phyloP scores from a whole-genome alignment of 2,113 vertebrate species.

The Pollachius pollachius region DNA sequence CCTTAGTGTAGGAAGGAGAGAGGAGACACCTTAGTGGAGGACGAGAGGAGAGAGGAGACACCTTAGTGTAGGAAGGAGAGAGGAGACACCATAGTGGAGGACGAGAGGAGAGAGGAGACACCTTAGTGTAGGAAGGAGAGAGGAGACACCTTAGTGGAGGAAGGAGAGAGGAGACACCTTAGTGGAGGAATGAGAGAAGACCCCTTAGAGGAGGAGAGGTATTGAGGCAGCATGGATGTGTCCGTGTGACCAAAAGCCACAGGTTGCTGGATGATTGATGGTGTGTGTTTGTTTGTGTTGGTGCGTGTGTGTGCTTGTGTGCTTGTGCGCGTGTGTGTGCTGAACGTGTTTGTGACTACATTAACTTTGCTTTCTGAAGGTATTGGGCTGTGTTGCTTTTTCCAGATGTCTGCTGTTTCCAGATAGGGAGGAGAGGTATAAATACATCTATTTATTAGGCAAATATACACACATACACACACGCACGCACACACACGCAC shows the following conservation, averaged over 20 bases:
- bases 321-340: conserved; percentile 5
- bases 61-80: too few relatives aligned
- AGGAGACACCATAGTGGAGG: too few relatives aligned
- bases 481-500: not conserved
- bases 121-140: not conserved
- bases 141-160: not conserved
- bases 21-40: too few relatives aligned
- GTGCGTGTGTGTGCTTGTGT: conserved; percentile 9
- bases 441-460: conserved; percentile 25
- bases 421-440: conserved; percentile 17
- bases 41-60: too few relatives aligned
- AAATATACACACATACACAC: conserved; percentile 5
- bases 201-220: not conserved
- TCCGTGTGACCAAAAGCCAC: conserved; percentile 17
- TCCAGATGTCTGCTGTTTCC: conserved; percentile 25
- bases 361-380: conserved; percentile 18
- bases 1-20: too few relatives aligned
- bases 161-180: not conserved
- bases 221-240: conserved; percentile 5
- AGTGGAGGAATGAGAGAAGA: not conserved
- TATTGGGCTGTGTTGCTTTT: conserved; percentile 24
- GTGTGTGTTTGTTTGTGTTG: conserved; percentile 32
- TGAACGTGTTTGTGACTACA: conserved; percentile 26
- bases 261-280: conserved; percentile 40
- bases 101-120: not conserved